Evolutionary conservation across 2,797 vertebrate genomes (phyloP).

Genomic region (Sarcoramphus papa): DNA sequence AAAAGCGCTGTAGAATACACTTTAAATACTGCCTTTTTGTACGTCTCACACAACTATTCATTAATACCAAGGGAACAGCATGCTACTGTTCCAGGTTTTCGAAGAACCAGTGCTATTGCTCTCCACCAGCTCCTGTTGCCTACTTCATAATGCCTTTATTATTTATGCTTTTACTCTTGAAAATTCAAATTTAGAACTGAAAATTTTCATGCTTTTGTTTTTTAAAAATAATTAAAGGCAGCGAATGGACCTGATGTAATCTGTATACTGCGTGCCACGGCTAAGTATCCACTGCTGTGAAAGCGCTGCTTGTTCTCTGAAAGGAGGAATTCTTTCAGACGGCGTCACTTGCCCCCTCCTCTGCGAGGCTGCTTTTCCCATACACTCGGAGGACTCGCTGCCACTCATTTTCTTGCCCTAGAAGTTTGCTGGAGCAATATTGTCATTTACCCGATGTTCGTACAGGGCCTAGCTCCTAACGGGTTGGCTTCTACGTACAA

Average conservation of each 20-base stretch:
- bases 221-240: not conserved
- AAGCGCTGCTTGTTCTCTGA: conserved; percentile 54
- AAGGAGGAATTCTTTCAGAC: conserved; percentile 49
- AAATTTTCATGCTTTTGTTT: conserved; percentile 4
- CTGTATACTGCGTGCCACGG: not conserved
- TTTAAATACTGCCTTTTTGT: conserved; percentile 28
- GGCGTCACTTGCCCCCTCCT: conserved; percentile 5
- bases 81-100: conserved; percentile 9
- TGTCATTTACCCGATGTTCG: not conserved
- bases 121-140: not conserved
- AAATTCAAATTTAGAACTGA: not conserved
- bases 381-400: not conserved
- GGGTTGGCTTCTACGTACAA: not conserved
- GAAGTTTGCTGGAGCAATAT: not conserved
- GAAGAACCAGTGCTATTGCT: not conserved
- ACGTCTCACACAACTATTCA: not conserved
- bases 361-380: not conserved
- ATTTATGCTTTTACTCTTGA: not conserved
- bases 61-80: conserved; percentile 10
- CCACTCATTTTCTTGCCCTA: not conserved
- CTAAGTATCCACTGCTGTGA: conserved; percentile 27
- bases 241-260: conserved; percentile 17
- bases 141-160: not conserved
- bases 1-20: not conserved
- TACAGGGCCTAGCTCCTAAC: not conserved